Conservation (phyloP, 2,888 invertebrate species). For the Selenia dentaria region DNA sequence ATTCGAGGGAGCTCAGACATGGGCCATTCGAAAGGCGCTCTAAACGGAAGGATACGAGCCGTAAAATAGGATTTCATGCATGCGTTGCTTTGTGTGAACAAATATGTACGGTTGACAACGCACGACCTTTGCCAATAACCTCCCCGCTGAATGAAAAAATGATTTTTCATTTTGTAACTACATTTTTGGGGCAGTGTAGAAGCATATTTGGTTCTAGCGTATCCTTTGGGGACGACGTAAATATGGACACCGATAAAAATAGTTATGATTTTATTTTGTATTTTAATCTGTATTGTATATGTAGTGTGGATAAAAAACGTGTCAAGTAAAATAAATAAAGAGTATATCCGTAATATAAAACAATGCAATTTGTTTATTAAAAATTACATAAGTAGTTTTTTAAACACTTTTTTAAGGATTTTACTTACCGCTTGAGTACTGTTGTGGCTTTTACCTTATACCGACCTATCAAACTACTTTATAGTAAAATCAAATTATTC, state of each 20-base stretch:
- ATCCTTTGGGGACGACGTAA: conserved; percentile 8
- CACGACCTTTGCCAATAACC: conserved; percentile 76
- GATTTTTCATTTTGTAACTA: conserved; percentile 42
- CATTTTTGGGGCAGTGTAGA: conserved; percentile 16
- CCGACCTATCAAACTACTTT: too few relatives aligned
- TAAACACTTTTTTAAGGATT: too few relatives aligned
- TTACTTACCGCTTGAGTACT: too few relatives aligned
- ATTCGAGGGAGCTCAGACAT: conserved; percentile 68
- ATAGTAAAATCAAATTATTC: too few relatives aligned
- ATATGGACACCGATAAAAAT: conserved; percentile 2
- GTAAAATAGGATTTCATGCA: conserved; percentile 84
- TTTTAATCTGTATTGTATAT: too few relatives aligned
- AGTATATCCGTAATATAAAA: too few relatives aligned
- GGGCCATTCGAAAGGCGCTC: conserved; percentile 78
- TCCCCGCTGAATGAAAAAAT: conserved; percentile 52
- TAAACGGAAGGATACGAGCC: conserved; percentile 78
- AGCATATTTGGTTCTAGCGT: conserved; percentile 3
- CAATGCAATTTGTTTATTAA: too few relatives aligned
- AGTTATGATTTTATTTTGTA: conserved; percentile 1
- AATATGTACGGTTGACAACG: conserved; percentile 79
- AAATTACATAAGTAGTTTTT: too few relatives aligned
- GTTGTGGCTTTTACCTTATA: too few relatives aligned
- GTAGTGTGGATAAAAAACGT: too few relatives aligned
- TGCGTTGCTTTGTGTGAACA: conserved; percentile 80
- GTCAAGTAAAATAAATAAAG: too few relatives aligned